Evolutionary conservation across 2,797 vertebrate species (phyloP).

Genomic region (Phylloscopus collybita): DNA sequence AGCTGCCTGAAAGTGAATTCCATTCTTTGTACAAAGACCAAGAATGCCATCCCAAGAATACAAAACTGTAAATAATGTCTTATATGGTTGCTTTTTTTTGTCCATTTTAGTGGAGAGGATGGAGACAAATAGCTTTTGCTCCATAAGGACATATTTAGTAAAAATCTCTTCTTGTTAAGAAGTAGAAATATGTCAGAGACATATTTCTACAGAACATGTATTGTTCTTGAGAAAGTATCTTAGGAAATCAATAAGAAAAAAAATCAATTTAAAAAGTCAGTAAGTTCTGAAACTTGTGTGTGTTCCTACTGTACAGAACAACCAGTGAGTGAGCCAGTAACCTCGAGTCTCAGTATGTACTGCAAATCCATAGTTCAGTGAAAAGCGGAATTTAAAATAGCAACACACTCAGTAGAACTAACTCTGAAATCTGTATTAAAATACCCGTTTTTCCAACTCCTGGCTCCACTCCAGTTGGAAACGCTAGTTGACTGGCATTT

Average conservation of each 20-base stretch:
- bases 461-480: not conserved
- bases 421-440: not conserved
- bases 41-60: not conserved
- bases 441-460: not conserved
- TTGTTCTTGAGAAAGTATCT: not conserved
- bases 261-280: not conserved
- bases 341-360: not conserved
- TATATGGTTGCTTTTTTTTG: not conserved
- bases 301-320: not conserved
- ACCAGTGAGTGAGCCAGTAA: not conserved
- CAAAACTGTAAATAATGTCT: not conserved
- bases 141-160: not conserved
- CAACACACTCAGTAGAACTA: not conserved
- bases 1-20: not conserved
- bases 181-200: not conserved
- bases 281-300: not conserved
- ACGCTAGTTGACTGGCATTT: not conserved
- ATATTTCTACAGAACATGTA: not conserved
- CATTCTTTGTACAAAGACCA: not conserved
- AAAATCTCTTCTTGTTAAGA: not conserved
- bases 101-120: not conserved
- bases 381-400: not conserved
- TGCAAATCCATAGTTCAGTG: not conserved
- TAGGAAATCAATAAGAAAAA: not conserved
- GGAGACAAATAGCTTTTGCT: not conserved